Percentiles rank a stretch among this genome's conserved stretches.
Evolutionary conservation across 2,888 invertebrate genomes (phyloP).

Genomic region (Drosophila fulvimacula): DNA sequence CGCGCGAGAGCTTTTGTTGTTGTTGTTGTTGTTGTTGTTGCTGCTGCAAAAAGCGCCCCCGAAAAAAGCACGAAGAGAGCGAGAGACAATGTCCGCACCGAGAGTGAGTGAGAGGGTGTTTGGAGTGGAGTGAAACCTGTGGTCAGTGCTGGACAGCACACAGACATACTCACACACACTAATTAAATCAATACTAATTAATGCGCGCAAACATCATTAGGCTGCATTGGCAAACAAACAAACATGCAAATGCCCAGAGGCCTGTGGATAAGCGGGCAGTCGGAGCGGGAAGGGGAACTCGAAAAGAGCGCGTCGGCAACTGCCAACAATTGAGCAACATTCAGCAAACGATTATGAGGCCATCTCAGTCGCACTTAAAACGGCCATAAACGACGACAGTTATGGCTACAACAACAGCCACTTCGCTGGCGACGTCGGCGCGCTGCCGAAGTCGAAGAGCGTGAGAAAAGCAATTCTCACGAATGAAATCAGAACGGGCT

Average conservation of each 20-base stretch:
- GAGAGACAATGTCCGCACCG: conserved; percentile 12
- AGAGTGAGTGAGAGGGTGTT: conserved; percentile 27
- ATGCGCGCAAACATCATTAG: conserved; percentile 64
- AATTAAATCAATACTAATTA: conserved; percentile 79
- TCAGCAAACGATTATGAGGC: conserved; percentile 84
- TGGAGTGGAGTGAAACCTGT: conserved; percentile 31
- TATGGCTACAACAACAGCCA: conserved; percentile 70
- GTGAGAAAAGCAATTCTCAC: conserved; percentile 81
- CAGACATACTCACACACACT: conserved; percentile 25
- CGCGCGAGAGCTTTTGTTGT: conserved; percentile 57
- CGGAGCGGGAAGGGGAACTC: conserved; percentile 12
- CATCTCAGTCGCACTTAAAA: conserved; percentile 85
- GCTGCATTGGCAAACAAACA: conserved; percentile 57
- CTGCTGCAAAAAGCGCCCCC: conserved; percentile 47
- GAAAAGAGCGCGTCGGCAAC: conserved; percentile 54
- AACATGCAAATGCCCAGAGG: conserved; percentile 45
- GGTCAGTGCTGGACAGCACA: conserved; percentile 38
- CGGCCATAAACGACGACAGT: conserved; percentile 84
- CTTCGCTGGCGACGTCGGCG: conserved; percentile 53
- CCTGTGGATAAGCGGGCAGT: not conserved
- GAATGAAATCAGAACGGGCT: conserved; percentile 74
- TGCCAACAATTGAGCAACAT: conserved; percentile 80
- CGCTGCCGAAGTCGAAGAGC: conserved; percentile 69
- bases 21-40: conserved; percentile 4
- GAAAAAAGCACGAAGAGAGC: conserved; percentile 51